phyloP scores from a whole-genome alignment of 2,113 vertebrate species.

The Telmatochromis sp. region DNA sequence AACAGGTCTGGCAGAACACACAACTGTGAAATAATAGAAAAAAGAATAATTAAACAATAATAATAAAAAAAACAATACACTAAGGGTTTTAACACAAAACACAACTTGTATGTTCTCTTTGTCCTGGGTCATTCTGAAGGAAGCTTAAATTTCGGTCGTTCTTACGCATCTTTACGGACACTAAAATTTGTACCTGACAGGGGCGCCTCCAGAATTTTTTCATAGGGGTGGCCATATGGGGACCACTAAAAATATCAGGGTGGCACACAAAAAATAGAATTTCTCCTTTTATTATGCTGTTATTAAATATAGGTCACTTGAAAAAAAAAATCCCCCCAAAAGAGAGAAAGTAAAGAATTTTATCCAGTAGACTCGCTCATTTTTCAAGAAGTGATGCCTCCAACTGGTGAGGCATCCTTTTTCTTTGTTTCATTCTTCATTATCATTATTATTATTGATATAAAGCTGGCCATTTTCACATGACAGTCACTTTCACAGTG shows the following conservation, averaged over 20 bases:
- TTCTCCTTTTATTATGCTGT: background rate
- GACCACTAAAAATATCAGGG: background rate
- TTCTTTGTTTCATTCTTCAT: background rate
- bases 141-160: background rate
- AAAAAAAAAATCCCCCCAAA: background rate
- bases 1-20: background rate
- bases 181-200: background rate
- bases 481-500: background rate
- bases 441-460: background rate
- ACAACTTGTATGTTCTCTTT: rapidly evolving
- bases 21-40: background rate
- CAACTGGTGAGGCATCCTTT: background rate
- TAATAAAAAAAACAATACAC: background rate
- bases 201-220: background rate
- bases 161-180: rapidly evolving
- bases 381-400: background rate
- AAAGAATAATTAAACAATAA: rapidly evolving
- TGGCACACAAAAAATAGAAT: background rate
- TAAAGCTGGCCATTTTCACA: background rate
- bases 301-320: background rate
- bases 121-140: background rate
- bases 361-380: rapidly evolving
- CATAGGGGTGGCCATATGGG: background rate
- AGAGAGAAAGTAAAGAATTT: background rate
- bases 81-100: background rate